Conservation (phyloP, 2,797 vertebrate genomes). For the Arnoldichthys spilopterus region DNA sequence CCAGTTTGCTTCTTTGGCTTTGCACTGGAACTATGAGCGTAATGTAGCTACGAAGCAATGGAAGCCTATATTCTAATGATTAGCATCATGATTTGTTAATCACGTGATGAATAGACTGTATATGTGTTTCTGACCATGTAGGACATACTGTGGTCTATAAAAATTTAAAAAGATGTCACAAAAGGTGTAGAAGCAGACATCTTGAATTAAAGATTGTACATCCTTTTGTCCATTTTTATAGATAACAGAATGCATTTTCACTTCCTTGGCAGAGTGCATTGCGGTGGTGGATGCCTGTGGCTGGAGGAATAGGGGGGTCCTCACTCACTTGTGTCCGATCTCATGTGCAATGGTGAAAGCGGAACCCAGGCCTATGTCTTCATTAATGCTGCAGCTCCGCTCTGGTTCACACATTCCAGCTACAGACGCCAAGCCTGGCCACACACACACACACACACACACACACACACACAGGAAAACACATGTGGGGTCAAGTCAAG, state of each 20-base stretch:
- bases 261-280: background rate
- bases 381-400: slow-evolving; percentile 99
- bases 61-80: background rate
- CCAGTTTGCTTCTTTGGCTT: background rate
- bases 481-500: slow-evolving; percentile 85
- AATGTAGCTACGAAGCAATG: background rate
- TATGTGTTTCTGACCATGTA: background rate
- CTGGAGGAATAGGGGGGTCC: background rate
- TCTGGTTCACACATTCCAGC: slow-evolving; percentile 99
- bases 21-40: background rate
- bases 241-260: background rate
- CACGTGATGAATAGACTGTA: background rate
- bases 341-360: slow-evolving; percentile 99
- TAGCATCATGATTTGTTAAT: background rate
- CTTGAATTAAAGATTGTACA: no score
- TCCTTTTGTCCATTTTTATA: background rate
- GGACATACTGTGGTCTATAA: background rate
- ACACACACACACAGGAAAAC: slow-evolving; percentile 58
- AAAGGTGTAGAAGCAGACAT: no score
- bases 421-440: slow-evolving; percentile 95
- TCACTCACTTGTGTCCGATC: slow-evolving; percentile 99
- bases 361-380: slow-evolving; percentile 98
- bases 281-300: background rate
- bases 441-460: slow-evolving; percentile 54
- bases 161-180: no score